phyloP scores from a whole-genome alignment of 1,140 invertebrate genomes.

The Conus betulinus region DNA sequence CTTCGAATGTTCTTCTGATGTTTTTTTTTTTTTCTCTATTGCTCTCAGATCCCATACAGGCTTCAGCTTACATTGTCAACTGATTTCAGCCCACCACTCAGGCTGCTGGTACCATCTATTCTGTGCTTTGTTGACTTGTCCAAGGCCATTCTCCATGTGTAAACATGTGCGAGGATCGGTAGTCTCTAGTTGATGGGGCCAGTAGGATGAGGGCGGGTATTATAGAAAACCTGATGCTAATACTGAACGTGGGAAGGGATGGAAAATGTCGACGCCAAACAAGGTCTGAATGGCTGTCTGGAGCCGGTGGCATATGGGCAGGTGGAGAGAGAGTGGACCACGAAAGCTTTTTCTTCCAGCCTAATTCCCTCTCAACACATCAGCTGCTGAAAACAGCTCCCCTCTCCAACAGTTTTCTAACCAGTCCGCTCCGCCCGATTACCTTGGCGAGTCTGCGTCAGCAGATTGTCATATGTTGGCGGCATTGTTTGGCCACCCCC shows the following conservation, averaged over 20 bases:
- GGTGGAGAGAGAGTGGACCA: neutral
- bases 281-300: slow-evolving; percentile 18
- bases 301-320: neutral
- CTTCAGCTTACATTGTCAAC: neutral
- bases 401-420: neutral
- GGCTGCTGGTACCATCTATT: neutral
- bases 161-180: neutral
- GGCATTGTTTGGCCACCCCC: neutral
- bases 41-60: neutral
- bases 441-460: neutral
- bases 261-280: neutral
- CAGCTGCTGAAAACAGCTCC: slow-evolving; percentile 21
- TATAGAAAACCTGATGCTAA: neutral
- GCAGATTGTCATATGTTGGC: slow-evolving; percentile 15
- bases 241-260: neutral
- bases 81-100: neutral
- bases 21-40: no score
- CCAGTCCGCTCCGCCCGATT: slow-evolving; percentile 4
- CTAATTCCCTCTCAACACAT: neutral
- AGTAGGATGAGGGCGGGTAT: neutral
- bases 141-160: neutral
- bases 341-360: neutral
- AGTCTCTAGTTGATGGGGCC: neutral
- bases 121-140: neutral
- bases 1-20: no score